These are phyloP conservation scores for Kuschelorhynchus macadamiae DNA, from an alignment of 2,888 invertebrate species.

Conservation along the genomic window DNA sequence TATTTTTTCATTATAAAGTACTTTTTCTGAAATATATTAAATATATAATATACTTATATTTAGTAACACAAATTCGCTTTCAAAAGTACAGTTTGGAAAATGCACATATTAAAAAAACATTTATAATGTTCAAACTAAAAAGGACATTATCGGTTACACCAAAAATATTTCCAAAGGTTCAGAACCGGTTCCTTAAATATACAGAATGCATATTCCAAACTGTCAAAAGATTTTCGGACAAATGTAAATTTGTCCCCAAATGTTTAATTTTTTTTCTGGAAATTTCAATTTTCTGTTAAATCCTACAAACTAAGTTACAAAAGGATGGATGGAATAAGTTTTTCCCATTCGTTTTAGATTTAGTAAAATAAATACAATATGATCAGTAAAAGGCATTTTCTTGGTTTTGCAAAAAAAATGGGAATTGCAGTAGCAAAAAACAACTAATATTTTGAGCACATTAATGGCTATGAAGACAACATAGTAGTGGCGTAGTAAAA, in stretches of 20 bases:
- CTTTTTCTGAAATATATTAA: conserved; percentile 60
- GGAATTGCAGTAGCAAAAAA: conserved; percentile 54
- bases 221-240: background rate
- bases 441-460: conserved; percentile 51
- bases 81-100: conserved; percentile 58
- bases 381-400: conserved; percentile 61
- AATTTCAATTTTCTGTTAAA: conserved; percentile 48
- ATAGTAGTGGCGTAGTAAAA: conserved; percentile 8
- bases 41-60: conserved; percentile 62
- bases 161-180: background rate
- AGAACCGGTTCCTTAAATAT: too few relatives aligned
- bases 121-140: conserved; percentile 56
- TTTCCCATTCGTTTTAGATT: conserved; percentile 55
- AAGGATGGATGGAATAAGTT: conserved; percentile 66
- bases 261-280: conserved; percentile 17
- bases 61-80: conserved; percentile 70
- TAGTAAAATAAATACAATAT: conserved; percentile 58
- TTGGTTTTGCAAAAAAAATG: conserved; percentile 58
- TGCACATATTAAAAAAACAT: conserved; percentile 53
- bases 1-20: conserved; percentile 58
- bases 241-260: conserved; percentile 11
- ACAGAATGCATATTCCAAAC: conserved; percentile 10
- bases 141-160: background rate
- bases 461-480: conserved; percentile 23
- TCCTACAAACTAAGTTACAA: conserved; percentile 62